Percentiles rank a stretch among this genome's conserved stretches.
phyloP scores from a whole-genome alignment of 1,140 invertebrate species.

The Leptinotarsa defecta region DNA sequence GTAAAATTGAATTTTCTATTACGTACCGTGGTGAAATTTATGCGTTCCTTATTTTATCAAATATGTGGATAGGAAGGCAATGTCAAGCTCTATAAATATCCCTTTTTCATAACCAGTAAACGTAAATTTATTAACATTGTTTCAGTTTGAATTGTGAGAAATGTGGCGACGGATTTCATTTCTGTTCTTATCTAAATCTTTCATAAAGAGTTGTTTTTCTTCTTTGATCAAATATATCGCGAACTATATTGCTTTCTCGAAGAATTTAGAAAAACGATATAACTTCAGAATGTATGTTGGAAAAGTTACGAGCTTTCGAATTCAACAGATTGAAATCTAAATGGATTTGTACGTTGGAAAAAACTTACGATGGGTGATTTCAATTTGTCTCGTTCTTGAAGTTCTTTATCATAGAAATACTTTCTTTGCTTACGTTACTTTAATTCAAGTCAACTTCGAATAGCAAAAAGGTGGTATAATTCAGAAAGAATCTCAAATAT shows the following conservation, averaged over 20 bases:
- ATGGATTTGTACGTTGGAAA: too few relatives aligned
- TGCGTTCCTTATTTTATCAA: constrained; percentile 1
- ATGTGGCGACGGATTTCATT: not conserved
- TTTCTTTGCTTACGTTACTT: too few relatives aligned
- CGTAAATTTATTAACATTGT: constrained; percentile 1
- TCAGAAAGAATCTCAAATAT: too few relatives aligned
- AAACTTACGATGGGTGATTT: too few relatives aligned
- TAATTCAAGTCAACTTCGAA: too few relatives aligned
- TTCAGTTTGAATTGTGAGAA: not conserved
- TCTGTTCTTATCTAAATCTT: not conserved
- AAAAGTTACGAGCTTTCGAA: too few relatives aligned
- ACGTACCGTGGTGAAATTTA: not conserved
- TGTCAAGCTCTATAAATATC: not conserved
- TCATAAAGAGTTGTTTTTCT: not conserved
- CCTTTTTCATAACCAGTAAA: not conserved
- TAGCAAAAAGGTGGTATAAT: too few relatives aligned
- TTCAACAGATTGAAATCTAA: too few relatives aligned
- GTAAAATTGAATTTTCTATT: constrained; percentile 9
- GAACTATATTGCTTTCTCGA: not conserved
- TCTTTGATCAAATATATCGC: not conserved
- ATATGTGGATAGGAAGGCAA: not conserved
- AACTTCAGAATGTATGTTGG: too few relatives aligned
- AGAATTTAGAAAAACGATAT: not conserved
- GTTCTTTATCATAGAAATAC: too few relatives aligned
- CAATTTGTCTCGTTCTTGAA: too few relatives aligned